phyloP scores from a whole-genome alignment of 2,797 vertebrate species.

The Clarias fuscus region DNA sequence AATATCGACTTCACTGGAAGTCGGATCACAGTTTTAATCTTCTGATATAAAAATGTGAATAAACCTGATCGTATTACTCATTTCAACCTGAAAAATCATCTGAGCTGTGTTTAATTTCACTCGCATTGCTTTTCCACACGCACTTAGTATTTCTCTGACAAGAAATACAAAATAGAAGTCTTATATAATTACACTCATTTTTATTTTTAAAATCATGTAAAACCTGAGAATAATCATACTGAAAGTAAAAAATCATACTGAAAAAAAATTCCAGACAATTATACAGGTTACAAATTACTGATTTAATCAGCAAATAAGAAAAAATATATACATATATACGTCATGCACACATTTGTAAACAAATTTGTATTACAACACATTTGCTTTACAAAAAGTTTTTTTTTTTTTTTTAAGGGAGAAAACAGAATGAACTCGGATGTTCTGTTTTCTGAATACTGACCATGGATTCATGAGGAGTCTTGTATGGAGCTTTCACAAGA shows the following conservation, averaged over 20 bases:
- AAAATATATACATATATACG: background rate
- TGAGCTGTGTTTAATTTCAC: background rate
- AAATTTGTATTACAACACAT: slow-evolving; percentile 13
- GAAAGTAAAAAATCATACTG: background rate
- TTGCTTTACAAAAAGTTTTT: background rate
- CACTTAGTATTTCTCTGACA: background rate
- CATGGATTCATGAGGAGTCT: background rate
- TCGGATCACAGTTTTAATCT: background rate
- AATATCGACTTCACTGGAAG: background rate
- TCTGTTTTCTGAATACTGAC: slow-evolving; percentile 35
- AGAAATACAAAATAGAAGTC: background rate
- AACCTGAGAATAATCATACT: slow-evolving; percentile 25
- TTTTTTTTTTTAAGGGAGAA: background rate
- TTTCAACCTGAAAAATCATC: background rate
- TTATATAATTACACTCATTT: slow-evolving; percentile 4
- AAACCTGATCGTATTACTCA: background rate
- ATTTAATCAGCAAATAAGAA: slow-evolving; percentile 42
- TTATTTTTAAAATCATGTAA: slow-evolving; percentile 16
- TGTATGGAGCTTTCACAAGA: no score
- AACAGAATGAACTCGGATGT: background rate
- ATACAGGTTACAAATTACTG: slow-evolving; percentile 43
- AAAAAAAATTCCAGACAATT: slow-evolving; percentile 32
- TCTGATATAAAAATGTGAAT: background rate
- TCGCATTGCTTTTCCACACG: no score
- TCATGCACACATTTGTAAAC: slow-evolving; percentile 39